A percentile compares a stretch with the other conserved stretches of the same genome.
phyloP scores from a whole-genome alignment of 1,140 invertebrate genomes.

The Diuraphis noxia region DNA sequence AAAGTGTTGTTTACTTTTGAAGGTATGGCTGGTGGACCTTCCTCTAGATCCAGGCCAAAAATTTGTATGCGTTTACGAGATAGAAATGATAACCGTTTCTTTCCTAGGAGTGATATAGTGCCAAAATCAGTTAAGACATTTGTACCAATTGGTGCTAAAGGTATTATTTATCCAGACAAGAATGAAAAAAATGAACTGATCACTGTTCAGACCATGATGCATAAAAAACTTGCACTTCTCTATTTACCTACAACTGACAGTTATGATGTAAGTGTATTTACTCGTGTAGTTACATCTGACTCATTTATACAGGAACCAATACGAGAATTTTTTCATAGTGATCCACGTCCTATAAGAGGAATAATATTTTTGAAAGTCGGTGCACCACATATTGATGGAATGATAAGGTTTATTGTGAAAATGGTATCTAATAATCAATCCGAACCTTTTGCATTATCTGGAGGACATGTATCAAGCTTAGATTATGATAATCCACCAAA shows the following conservation, averaged over 20 bases:
- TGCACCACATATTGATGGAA: not conserved
- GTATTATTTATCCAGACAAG: constrained; percentile 13
- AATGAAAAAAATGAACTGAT: constrained; percentile 9
- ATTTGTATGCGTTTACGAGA: constrained; percentile 3
- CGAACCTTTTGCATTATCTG: constrained; percentile 1
- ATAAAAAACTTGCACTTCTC: not conserved
- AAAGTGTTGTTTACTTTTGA: constrained; percentile 29
- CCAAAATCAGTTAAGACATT: constrained; percentile 24
- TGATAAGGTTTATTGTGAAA: not conserved
- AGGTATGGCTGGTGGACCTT: not conserved
- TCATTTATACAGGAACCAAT: not conserved
- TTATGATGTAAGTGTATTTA: constrained; percentile 24
- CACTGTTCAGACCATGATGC: not conserved
- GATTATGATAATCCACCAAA: constrained; percentile 25
- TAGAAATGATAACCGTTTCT: not conserved
- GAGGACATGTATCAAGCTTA: constrained; percentile 28
- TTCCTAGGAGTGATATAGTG: not conserved
- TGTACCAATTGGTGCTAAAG: constrained; percentile 12
- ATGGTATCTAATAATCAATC: not conserved
- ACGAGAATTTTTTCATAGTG: not conserved
- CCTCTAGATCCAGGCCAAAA: constrained; percentile 10
- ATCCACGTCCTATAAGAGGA: not conserved
- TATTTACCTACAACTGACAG: constrained; percentile 2
- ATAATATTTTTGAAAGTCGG: constrained; percentile 6
- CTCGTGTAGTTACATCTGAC: not conserved